phyloP scores from a whole-genome alignment of 2,113 vertebrate genomes.

The Sapayoa aenigma region DNA sequence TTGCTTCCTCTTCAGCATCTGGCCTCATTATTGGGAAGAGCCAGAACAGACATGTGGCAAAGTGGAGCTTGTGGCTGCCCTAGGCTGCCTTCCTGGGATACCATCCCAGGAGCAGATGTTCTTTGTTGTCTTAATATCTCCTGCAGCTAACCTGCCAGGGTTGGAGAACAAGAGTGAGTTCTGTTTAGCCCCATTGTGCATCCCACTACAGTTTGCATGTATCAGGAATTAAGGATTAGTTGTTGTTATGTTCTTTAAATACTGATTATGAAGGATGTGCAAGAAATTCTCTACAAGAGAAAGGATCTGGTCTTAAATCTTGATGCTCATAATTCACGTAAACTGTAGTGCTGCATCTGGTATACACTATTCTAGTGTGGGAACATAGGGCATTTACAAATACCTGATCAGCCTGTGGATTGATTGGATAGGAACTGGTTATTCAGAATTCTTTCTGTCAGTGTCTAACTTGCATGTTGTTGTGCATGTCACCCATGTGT shows the following conservation, averaged over 20 bases:
- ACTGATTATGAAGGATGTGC: background rate
- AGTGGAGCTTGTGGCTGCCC: background rate
- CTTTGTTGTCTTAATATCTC: background rate
- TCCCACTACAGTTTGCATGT: background rate
- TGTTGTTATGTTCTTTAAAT: background rate
- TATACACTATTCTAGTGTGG: fast-evolving
- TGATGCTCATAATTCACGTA: background rate
- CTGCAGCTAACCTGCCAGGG: background rate
- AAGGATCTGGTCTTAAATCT: background rate
- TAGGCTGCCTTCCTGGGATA: background rate
- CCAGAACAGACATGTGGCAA: background rate
- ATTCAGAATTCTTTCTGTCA: background rate
- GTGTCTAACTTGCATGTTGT: background rate
- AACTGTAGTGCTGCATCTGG: background rate
- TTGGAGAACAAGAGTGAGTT: background rate
- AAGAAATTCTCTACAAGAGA: background rate
- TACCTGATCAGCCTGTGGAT: background rate
- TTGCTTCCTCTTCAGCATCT: background rate
- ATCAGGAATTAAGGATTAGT: background rate
- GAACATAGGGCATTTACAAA: background rate
- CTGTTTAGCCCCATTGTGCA: background rate
- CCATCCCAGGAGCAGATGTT: background rate
- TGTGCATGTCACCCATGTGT: background rate
- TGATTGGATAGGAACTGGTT: background rate
- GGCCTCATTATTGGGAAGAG: background rate